Evolutionary conservation across 2,113 vertebrate species (phyloP), one percentile per base, ranked within the genome.

Genomic region (Heloderma charlesbogerti): DNA sequence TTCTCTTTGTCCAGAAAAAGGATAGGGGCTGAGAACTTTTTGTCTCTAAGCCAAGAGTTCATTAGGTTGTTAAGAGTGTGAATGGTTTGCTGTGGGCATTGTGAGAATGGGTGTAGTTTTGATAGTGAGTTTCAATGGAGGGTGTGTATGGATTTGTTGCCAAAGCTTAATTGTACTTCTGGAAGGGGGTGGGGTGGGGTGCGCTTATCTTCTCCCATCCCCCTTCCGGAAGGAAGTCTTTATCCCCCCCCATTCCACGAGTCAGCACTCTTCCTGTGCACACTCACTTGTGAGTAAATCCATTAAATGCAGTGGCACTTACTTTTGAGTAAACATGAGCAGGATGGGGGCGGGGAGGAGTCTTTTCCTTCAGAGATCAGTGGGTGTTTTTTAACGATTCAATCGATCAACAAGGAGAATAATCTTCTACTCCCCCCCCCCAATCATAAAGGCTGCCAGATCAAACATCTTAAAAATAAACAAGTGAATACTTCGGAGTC

Each of bases 1-100:
- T 86, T 85, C 51, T 85, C 82, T 85, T 90, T 86, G 89, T 90
- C 63, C 79, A 45, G 63, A 13, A 31, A 34, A 75, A 57, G 37
- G 37, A 45, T 9, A 84, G 60, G 25, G 45, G 27, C 15, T 78
- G 87, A 78, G n/a, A 77, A 90, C 34, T n/a, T 72, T 80, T 85
- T 84, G 57, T 45, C 37, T 60, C 60, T 27, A 20, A 82, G 31
- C 31, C 43, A 54, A 57, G 71, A 20, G 88, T 63, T 88, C 60
- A 66, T 81, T 54, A n/a, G 79, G 16, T 27, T 63, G 10, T 0
- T 34, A 1, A 3, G 40, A 29, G 20, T 34, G 18, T 45, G 40
- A 67, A 67, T 43, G 31, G 43, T 40, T 51, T 22, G 40, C 5
- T 3, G 9, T 31, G 3, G 12, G 7, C 31, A 29, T 34, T 67